Percentiles rank a stretch among this genome's conserved stretches.
Evolutionary conservation across 2,113 vertebrate species (phyloP).

Genomic region (Turdus rufiventris): DNA sequence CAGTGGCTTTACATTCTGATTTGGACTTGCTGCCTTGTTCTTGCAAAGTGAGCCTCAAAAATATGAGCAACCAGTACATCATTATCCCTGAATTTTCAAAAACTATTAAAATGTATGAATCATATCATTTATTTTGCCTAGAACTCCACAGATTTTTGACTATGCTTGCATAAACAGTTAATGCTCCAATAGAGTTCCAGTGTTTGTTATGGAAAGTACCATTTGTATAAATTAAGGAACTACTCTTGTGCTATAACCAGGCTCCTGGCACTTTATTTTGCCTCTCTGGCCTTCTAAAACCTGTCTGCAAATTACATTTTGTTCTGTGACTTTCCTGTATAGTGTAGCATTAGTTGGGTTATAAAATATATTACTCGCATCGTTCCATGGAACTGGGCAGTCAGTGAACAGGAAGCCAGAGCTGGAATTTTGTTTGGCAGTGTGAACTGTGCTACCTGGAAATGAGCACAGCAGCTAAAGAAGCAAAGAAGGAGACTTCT

Average conservation of each 20-base stretch:
- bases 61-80: background rate
- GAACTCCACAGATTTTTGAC: background rate
- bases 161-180: background rate
- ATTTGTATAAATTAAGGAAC: constrained; percentile 11
- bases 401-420: background rate
- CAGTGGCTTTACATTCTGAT: background rate
- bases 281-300: constrained; percentile 34
- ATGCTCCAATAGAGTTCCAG: background rate
- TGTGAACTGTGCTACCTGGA: constrained; percentile 3
- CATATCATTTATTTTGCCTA: background rate
- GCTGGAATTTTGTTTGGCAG: constrained; percentile 20
- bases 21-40: background rate
- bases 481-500: background rate
- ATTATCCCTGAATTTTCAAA: background rate
- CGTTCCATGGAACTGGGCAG: background rate
- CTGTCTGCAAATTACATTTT: constrained; percentile 34
- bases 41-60: background rate
- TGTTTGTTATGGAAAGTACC: constrained; percentile 47
- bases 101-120: background rate
- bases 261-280: constrained; percentile 14
- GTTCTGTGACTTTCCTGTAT: background rate
- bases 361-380: background rate
- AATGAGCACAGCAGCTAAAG: background rate
- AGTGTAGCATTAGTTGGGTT: background rate
- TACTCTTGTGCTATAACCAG: constrained; percentile 16